These are phyloP conservation scores for Struthio camelus DNA, from an alignment of 2,113 vertebrate genomes.

Conservation along the genomic window DNA sequence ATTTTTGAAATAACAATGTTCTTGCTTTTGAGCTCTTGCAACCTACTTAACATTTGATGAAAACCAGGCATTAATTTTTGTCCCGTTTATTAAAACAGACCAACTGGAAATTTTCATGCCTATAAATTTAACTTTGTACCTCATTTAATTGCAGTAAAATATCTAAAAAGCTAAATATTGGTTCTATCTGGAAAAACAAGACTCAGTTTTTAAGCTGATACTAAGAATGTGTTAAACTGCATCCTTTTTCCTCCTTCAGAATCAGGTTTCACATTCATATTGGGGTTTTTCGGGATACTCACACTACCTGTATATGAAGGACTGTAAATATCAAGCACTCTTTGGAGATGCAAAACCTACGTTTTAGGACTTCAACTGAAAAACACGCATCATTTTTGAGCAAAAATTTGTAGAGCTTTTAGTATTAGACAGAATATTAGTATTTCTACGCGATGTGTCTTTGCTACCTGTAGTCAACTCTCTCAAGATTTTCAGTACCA, in stretches of 20 bases:
- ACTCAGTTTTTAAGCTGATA: neutral
- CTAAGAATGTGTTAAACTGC: neutral
- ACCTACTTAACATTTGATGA: slow-evolving; percentile 6
- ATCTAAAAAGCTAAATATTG: neutral
- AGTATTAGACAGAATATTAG: neutral
- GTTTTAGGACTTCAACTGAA: slow-evolving; percentile 18
- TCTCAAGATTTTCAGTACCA: neutral
- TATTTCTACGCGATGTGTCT: neutral
- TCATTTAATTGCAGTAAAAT: slow-evolving; percentile 7
- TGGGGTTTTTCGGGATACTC: neutral
- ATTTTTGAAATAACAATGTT: slow-evolving; percentile 34
- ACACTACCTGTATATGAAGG: neutral
- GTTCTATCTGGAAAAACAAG: neutral
- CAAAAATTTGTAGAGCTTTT: slow-evolving; percentile 18
- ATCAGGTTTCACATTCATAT: slow-evolving; percentile 4
- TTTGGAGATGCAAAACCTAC: neutral
- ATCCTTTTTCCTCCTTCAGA: neutral
- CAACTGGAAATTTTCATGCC: neutral
- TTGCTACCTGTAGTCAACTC: slow-evolving; percentile 18
- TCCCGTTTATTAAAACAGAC: neutral
- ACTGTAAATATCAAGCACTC: slow-evolving; percentile 22
- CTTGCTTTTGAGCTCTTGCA: slow-evolving; percentile 9
- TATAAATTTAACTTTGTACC: slow-evolving; percentile 9
- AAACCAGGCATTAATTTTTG: slow-evolving; percentile 42
- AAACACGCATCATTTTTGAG: neutral